phyloP scores from a whole-genome alignment of 2,113 vertebrate genomes.

The Scomber japonicus region DNA sequence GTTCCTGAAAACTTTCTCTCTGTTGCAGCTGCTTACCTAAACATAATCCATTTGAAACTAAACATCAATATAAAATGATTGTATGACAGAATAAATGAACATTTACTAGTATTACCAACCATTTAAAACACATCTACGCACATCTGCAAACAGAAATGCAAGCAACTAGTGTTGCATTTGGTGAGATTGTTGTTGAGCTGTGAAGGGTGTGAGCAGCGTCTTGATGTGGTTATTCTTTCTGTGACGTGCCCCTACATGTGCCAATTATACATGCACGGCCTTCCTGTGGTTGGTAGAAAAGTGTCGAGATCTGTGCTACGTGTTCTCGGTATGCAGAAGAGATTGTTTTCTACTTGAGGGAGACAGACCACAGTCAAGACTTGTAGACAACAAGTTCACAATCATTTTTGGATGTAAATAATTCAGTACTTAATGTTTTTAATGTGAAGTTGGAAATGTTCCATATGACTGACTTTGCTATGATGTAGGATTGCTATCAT shows the following conservation, averaged over 20 bases:
- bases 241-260: background rate
- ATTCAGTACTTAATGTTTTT: background rate
- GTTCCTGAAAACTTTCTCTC: background rate
- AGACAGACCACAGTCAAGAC: background rate
- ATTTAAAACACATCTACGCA: background rate
- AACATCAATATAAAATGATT: background rate
- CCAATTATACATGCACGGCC: background rate
- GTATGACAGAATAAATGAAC: background rate
- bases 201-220: constrained; percentile 40
- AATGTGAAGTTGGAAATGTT: background rate
- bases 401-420: background rate
- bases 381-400: background rate
- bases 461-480: background rate
- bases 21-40: background rate
- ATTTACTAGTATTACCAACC: background rate
- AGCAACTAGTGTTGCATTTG: background rate
- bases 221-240: constrained; percentile 37
- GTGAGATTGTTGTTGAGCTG: background rate
- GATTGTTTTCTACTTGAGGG: background rate
- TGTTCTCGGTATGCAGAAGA: background rate
- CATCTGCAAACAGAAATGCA: constrained; percentile 15
- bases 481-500: background rate
- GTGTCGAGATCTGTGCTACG: background rate
- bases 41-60: background rate
- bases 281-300: background rate